Evolutionary conservation across 1,140 invertebrate species (phyloP).

Genomic region (Bombus consobrinus): DNA sequence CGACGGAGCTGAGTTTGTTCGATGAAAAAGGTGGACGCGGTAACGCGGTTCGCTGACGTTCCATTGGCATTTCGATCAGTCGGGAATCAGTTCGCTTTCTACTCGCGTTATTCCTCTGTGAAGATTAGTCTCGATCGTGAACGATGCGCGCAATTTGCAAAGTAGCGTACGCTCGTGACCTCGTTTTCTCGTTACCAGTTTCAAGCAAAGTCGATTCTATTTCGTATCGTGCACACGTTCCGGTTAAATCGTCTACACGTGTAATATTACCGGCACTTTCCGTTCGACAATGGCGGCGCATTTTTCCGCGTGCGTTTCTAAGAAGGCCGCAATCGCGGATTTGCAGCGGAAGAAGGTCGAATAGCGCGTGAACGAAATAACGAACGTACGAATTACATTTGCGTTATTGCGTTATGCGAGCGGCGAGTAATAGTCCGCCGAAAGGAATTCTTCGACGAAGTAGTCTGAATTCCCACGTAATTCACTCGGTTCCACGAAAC

Average conservation of each 20-base stretch:
- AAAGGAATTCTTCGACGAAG: slow-evolving; percentile 40
- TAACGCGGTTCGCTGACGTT: background rate
- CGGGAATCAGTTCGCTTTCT: no score
- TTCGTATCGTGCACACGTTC: no score
- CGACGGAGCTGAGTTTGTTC: no score
- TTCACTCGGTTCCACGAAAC: background rate
- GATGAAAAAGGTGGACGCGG: background rate
- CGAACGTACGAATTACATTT: slow-evolving; percentile 36
- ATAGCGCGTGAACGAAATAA: slow-evolving; percentile 31
- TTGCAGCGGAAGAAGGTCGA: slow-evolving; percentile 26
- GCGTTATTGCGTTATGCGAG: slow-evolving; percentile 39
- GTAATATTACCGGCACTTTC: background rate
- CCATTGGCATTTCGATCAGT: background rate
- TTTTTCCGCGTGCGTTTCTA: slow-evolving; percentile 25
- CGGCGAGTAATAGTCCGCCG: background rate
- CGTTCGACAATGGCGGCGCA: slow-evolving; percentile 8
- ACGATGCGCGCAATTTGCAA: background rate
- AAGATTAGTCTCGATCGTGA: background rate
- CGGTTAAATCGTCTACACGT: background rate
- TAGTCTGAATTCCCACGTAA: slow-evolving; percentile 43
- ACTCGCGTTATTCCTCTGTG: background rate
- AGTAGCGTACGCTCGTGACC: background rate
- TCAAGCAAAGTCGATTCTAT: background rate
- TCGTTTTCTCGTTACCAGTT: background rate
- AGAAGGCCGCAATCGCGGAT: slow-evolving; percentile 5